Base-by-base conservation (phyloP, 1,140 invertebrate genomes). In the Monochamus saltuarius region DNA sequence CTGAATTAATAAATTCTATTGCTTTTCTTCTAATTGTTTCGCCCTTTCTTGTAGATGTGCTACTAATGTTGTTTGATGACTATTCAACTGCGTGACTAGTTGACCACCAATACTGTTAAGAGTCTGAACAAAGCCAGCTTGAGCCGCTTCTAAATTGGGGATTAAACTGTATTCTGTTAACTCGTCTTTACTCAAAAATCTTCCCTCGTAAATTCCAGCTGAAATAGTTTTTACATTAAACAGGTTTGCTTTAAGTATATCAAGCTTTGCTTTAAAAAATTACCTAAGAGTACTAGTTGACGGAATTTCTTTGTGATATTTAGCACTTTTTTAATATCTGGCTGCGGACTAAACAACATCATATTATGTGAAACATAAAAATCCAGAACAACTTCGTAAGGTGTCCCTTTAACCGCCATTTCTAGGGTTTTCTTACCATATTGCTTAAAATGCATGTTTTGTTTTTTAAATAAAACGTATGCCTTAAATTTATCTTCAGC, bases 151-250 rank as follows among this genome's bases (percentile, higher is more conserved):
- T 51, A 90, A 65, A 69, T 82, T 82, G 1, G 84, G 83, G 67
- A 88, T 77, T 68, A 81, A 75, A 47, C 85, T 85, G 61, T 83
- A 88, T 60, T 81, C 79, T 34, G 85, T 61, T 14, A 90, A 79
- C 63, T 89, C 85, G 70, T 87, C 85, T 46, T 80, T 81, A 36
- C 80, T 85, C 29, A 90, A 61, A n/a, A 89, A 74, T 49, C 76
- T 82, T 42, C 84, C 82, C 62, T 90, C 82, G 49, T 87, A 79
- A 59, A 89, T 84, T 29, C 85, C 88, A 68, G 80, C 86, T 87
- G 69, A 83, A 82, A 70, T 64, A 59, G n/a, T n/a, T 37, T 53
- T 29, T 29, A 29, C 22, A 29, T 29, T 6, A 29, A 29, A 29
- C 6, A 29, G 22, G 6, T 29, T 3, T 29, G 22, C 2, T 29